Percentiles rank a stretch among this genome's conserved stretches.
These are phyloP conservation scores for Drosophila nannoptera DNA, from an alignment of 1,140 invertebrate genomes.

Conservation along the genomic window DNA sequence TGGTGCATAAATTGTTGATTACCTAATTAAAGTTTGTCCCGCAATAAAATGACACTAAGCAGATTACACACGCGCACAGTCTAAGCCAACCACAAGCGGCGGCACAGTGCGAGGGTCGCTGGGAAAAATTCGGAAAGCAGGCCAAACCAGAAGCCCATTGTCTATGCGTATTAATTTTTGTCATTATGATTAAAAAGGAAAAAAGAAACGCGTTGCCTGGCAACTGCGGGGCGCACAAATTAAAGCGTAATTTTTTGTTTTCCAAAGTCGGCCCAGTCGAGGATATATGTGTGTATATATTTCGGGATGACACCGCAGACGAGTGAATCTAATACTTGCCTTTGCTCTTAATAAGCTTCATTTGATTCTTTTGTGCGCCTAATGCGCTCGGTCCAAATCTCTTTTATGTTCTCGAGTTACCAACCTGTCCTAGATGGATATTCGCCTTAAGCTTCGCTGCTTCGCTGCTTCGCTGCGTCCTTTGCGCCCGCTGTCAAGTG, in stretches of 20 bases:
- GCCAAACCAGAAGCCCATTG: conserved; percentile 27
- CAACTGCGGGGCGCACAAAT: conserved; percentile 22
- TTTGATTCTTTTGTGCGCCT: conserved; percentile 46
- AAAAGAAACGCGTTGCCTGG: conserved; percentile 7
- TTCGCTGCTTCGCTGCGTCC: conserved; percentile 8
- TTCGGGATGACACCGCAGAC: conserved; percentile 15
- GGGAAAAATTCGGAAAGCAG: not conserved
- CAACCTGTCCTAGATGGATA: conserved; percentile 40
- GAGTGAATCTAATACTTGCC: conserved; percentile 42
- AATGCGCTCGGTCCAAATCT: conserved; percentile 31
- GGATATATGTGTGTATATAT: not conserved
- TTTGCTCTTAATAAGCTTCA: conserved; percentile 45
- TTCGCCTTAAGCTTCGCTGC: conserved; percentile 37
- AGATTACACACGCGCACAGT: conserved; percentile 38
- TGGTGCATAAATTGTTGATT: conserved; percentile 56
- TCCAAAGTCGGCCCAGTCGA: conserved; percentile 15
- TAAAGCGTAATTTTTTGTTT: conserved; percentile 14
- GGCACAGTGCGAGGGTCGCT: not conserved
- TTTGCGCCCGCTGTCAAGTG: conserved; percentile 19
- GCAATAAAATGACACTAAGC: conserved; percentile 51
- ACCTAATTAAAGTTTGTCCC: conserved; percentile 47
- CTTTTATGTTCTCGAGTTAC: conserved; percentile 69
- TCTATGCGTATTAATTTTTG: conserved; percentile 47
- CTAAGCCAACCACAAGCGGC: not conserved
- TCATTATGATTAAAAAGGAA: conserved; percentile 45